Percentiles rank a stretch among this genome's conserved stretches.
phyloP scores from a whole-genome alignment of 2,888 invertebrate genomes.

The Xanthia togata region DNA sequence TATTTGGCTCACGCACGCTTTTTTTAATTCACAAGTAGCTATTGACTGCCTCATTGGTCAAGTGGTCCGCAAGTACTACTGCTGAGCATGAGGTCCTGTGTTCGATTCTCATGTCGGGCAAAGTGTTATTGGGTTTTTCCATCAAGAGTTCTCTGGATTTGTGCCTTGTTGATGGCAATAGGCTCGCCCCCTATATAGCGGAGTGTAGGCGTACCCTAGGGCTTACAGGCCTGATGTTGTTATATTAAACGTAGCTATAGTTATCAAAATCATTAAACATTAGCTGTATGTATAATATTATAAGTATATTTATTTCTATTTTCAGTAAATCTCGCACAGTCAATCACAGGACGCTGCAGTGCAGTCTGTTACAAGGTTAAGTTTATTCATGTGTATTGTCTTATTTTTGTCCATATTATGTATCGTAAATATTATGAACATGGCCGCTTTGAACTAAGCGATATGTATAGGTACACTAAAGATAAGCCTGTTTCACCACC shows the following conservation, averaged over 20 bases:
- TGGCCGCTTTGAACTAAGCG: background rate
- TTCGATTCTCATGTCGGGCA: background rate
- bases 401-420: slow-evolving; percentile 18
- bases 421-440: slow-evolving; percentile 8
- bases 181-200: background rate
- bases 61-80: background rate
- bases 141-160: background rate
- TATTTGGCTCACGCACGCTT: background rate
- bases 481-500: background rate
- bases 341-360: slow-evolving; percentile 41
- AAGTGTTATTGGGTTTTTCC: background rate
- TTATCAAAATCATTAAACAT: no score
- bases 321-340: slow-evolving; percentile 55
- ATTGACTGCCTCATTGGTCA: background rate
- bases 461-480: background rate
- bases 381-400: slow-evolving; percentile 32
- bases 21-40: background rate
- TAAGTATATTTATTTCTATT: slow-evolving; percentile 35
- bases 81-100: background rate
- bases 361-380: slow-evolving; percentile 50
- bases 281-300: background rate
- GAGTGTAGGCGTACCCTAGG: background rate
- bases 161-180: background rate
- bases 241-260: no score
- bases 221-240: no score